phyloP scores from a whole-genome alignment of 2,797 vertebrate genomes.

The Staurois parvus region DNA sequence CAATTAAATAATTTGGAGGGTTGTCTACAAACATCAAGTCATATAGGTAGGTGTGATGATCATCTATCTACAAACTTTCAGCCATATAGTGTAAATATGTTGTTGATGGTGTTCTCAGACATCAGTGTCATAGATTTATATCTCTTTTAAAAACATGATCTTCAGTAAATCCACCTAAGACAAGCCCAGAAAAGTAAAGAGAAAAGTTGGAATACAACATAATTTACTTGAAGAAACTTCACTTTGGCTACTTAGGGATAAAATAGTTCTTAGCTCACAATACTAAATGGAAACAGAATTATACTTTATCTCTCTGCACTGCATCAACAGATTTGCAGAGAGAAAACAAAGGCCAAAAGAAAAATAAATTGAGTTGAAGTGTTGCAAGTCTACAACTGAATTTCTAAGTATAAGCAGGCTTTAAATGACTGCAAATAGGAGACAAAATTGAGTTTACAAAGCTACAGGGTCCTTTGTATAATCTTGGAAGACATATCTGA shows the following conservation, averaged over 20 bases:
- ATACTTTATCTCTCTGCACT: constrained; percentile 14
- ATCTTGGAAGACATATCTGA: constrained; percentile 12
- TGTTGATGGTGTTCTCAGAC: neutral
- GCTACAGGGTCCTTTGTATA: neutral
- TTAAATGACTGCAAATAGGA: constrained; percentile 28
- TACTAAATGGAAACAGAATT: constrained; percentile 9
- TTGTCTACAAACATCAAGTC: no score
- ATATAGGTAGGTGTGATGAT: neutral
- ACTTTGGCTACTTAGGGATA: constrained; percentile 16
- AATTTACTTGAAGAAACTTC: constrained; percentile 6
- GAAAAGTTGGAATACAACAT: neutral
- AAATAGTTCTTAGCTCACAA: neutral
- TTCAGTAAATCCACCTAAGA: neutral
- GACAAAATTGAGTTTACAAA: constrained; percentile 18
- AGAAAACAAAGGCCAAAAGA: constrained; percentile 23
- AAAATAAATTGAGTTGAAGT: constrained; percentile 37
- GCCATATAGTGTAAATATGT: neutral
- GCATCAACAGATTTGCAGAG: constrained; percentile 25
- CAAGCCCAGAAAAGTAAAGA: neutral
- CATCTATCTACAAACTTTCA: neutral
- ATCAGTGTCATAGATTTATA: neutral
- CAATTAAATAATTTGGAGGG: no score
- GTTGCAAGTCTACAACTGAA: constrained; percentile 17
- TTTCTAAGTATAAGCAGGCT: constrained; percentile 22
- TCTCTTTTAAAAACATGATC: neutral